These are phyloP conservation scores for Champsocephalus gunnari DNA, from an alignment of 2,797 vertebrate genomes.

Conservation along the genomic window DNA sequence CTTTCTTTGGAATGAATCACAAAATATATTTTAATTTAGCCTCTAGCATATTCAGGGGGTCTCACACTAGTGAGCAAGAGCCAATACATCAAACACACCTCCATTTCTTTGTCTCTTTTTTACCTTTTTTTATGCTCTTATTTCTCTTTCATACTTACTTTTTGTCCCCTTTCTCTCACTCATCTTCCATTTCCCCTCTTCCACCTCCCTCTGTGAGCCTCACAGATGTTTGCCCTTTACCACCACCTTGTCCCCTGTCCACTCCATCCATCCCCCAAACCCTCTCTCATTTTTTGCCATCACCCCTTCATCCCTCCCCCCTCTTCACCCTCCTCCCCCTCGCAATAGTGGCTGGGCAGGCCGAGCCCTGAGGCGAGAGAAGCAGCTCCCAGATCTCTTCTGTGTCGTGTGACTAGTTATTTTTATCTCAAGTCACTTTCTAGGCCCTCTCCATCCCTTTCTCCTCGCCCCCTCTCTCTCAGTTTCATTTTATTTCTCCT, in stretches of 20 bases:
- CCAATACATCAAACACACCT: conserved; percentile 90
- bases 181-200: conserved; percentile 46
- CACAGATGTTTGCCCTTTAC: conserved; percentile 44
- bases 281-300: conserved; percentile 40
- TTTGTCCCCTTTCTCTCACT: conserved; percentile 3
- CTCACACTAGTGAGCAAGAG: conserved; percentile 89
- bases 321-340: conserved; percentile 25
- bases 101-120: conserved; percentile 30
- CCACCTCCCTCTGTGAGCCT: conserved; percentile 80
- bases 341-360: conserved; percentile 71
- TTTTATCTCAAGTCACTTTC: conserved; percentile 92
- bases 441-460: conserved; percentile 70
- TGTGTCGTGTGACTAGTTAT: conserved; percentile 89
- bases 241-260: conserved; percentile 41
- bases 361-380: conserved; percentile 81
- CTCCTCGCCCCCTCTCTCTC: conserved; percentile 17
- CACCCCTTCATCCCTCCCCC: conserved; percentile 47
- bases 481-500: conserved; percentile 49
- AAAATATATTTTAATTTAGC: conserved; percentile 91
- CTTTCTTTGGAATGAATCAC: conserved; percentile 95
- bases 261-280: conserved; percentile 42
- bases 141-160: conserved; percentile 16
- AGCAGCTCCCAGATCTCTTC: conserved; percentile 86
- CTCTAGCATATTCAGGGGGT: conserved; percentile 88
- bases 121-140: conserved; percentile 7